Percentiles rank a stretch among this genome's conserved stretches.
phyloP scores from a whole-genome alignment of 37 sponge, comb jelly and placozoan genomes.

The Trichoplax adhaerens region DNA sequence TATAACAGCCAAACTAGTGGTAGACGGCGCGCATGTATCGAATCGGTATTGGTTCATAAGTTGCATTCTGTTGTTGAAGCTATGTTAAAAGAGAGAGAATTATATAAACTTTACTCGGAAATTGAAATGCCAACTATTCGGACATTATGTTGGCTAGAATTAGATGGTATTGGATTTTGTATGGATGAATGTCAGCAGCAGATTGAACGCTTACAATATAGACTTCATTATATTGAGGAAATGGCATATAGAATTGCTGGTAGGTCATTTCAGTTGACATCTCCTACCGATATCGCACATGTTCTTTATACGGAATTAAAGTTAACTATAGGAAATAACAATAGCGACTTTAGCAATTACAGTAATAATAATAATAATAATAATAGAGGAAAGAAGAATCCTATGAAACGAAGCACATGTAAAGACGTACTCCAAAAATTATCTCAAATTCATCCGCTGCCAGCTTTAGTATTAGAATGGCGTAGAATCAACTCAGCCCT shows the following conservation, averaged over 20 bases:
- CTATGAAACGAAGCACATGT: constrained; percentile 45
- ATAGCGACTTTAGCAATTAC: not conserved
- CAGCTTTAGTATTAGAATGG: constrained; percentile 69
- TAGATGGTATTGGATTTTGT: constrained; percentile 75
- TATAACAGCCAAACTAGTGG: too few relatives aligned
- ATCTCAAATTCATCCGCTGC: constrained; percentile 60
- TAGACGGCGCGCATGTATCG: not conserved
- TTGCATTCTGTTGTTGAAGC: constrained; percentile 16
- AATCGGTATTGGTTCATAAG: not conserved
- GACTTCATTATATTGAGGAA: constrained; percentile 39
- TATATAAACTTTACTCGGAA: constrained; percentile 38
- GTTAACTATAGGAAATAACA: constrained; percentile 25
- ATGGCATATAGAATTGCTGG: constrained; percentile 46
- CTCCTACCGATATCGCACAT: constrained; percentile 64
- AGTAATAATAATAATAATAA: not conserved
- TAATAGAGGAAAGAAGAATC: constrained; percentile 2
- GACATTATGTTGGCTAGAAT: constrained; percentile 60
- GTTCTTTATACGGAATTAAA: constrained; percentile 72
- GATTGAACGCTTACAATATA: constrained; percentile 28
- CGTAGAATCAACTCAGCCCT: constrained; percentile 63
- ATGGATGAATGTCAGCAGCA: constrained; percentile 27
- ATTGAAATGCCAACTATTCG: constrained; percentile 64
- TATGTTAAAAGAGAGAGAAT: constrained; percentile 32
- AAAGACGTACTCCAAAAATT: constrained; percentile 82
- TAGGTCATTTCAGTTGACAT: constrained; percentile 55